These are phyloP conservation scores for Neoniphon sammara DNA, from an alignment of 2,797 vertebrate species.

Conservation along the genomic window DNA sequence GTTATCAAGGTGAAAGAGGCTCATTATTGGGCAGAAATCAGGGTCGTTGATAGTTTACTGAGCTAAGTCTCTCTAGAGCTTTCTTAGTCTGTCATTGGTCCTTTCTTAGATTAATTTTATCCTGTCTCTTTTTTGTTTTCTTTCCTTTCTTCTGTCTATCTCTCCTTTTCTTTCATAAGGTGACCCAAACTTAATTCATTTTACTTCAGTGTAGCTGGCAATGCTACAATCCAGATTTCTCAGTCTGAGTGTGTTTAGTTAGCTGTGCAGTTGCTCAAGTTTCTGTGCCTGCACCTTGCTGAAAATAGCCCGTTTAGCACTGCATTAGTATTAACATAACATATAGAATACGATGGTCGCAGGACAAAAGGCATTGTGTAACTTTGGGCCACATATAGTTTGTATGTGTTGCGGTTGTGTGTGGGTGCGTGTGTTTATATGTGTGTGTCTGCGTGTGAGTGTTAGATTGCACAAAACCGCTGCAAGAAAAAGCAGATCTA, in stretches of 20 bases:
- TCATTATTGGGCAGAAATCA: slow-evolving; percentile 63
- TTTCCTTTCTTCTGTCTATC: not conserved
- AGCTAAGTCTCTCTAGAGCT: slow-evolving; percentile 23
- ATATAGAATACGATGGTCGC: not conserved
- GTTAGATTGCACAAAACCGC: slow-evolving; percentile 70
- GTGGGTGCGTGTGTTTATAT: slow-evolving; percentile 65
- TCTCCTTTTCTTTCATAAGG: slow-evolving; percentile 29
- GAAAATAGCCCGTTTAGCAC: slow-evolving; percentile 16
- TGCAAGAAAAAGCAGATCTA: slow-evolving; percentile 64
- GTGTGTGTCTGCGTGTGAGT: slow-evolving; percentile 59
- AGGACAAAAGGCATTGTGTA: slow-evolving; percentile 43
- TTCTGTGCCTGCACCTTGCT: slow-evolving; percentile 40
- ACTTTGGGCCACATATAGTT: slow-evolving; percentile 36
- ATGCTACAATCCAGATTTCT: slow-evolving; percentile 31
- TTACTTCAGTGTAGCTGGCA: slow-evolving; percentile 56
- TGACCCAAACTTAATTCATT: slow-evolving; percentile 61
- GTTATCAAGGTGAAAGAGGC: slow-evolving; percentile 61
- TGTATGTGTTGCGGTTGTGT: slow-evolving; percentile 56
- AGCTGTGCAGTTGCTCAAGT: slow-evolving; percentile 60
- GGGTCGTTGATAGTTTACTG: slow-evolving; percentile 64
- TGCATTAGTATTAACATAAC: not conserved
- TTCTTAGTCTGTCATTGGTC: slow-evolving; percentile 8
- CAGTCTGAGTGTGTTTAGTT: slow-evolving; percentile 56
- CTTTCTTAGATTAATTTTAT: no score
- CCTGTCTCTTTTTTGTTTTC: slow-evolving; percentile 16